Conservation (phyloP, 2,888 invertebrate species). For the Hydriomena furcata region DNA sequence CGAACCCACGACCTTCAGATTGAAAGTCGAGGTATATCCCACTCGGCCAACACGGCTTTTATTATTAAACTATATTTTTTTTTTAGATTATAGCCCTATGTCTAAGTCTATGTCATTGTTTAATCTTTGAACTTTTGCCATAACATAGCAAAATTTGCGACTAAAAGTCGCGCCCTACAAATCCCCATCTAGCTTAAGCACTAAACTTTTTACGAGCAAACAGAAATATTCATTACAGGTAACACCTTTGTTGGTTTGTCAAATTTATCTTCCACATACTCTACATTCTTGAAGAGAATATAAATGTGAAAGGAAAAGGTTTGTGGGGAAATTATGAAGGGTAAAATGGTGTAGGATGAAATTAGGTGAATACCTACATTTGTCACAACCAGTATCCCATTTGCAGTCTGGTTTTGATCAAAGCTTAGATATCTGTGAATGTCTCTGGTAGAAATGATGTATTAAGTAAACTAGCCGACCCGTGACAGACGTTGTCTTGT, state of each 20-base stretch:
- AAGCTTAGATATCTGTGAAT: too few species aligned
- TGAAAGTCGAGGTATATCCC: too few species aligned
- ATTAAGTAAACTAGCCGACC: too few species aligned
- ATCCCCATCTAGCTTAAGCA: slow-evolving; percentile 3
- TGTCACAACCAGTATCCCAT: neutral
- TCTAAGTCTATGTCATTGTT: too few species aligned
- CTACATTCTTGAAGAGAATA: slow-evolving; percentile 2
- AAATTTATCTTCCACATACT: slow-evolving; percentile 21
- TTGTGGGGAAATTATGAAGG: slow-evolving; percentile 9
- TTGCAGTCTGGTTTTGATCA: neutral
- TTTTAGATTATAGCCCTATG: too few species aligned
- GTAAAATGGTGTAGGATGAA: neutral
- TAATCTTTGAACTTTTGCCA: too few species aligned
- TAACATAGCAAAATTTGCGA: too few species aligned
- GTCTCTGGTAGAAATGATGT: too few species aligned
- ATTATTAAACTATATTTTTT: too few species aligned
- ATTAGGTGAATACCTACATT: slow-evolving; percentile 8
- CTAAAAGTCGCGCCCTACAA: slow-evolving; percentile 12
- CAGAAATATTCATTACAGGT: slow-evolving; percentile 28
- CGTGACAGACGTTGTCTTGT: too few species aligned
- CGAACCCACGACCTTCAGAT: too few species aligned
- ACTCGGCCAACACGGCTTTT: too few species aligned
- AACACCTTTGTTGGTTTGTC: slow-evolving; percentile 17
- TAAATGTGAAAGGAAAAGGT: slow-evolving; percentile 1
- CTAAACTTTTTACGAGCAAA: slow-evolving; percentile 29